These are phyloP conservation scores for Agrilus planipennis DNA, from an alignment of 1,140 invertebrate species.

Conservation along the genomic window DNA sequence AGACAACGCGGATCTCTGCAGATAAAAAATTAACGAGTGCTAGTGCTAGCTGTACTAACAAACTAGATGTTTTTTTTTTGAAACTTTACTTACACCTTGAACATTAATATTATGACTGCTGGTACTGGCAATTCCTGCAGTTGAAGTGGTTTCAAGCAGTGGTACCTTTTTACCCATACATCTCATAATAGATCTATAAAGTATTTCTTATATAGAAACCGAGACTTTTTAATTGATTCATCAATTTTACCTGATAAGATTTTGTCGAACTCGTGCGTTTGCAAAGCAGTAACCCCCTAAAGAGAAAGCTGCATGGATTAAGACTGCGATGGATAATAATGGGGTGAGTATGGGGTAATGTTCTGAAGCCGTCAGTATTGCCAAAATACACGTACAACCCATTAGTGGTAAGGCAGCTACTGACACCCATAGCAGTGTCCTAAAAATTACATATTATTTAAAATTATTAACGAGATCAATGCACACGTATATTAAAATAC, in stretches of 20 bases:
- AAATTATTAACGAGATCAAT: neutral
- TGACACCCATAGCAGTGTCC: conserved; percentile 71
- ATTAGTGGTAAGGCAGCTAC: conserved; percentile 66
- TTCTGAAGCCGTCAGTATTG: conserved; percentile 69
- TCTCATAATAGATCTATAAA: conserved; percentile 45
- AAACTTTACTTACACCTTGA: conserved; percentile 36
- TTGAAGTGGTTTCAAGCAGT: conserved; percentile 58
- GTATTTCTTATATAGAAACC: neutral
- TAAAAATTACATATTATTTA: conserved; percentile 22
- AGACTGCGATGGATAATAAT: conserved; percentile 55
- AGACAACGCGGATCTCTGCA: conserved; percentile 66
- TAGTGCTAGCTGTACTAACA: too few relatives aligned
- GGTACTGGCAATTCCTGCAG: conserved; percentile 45
- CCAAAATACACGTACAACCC: conserved; percentile 68
- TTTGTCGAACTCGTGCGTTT: conserved; percentile 62
- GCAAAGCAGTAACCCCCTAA: conserved; percentile 74
- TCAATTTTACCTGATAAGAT: conserved; percentile 40
- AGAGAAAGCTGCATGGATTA: conserved; percentile 63
- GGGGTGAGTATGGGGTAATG: conserved; percentile 58
- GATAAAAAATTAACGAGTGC: too few relatives aligned
- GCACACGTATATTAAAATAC: conserved; percentile 32
- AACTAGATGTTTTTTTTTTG: too few relatives aligned
- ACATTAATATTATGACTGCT: conserved; percentile 61
- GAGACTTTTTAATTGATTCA: neutral
- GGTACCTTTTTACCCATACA: conserved; percentile 79